Conservation (phyloP, 2,888 invertebrate genomes). For the Polymixis lichenea region DNA sequence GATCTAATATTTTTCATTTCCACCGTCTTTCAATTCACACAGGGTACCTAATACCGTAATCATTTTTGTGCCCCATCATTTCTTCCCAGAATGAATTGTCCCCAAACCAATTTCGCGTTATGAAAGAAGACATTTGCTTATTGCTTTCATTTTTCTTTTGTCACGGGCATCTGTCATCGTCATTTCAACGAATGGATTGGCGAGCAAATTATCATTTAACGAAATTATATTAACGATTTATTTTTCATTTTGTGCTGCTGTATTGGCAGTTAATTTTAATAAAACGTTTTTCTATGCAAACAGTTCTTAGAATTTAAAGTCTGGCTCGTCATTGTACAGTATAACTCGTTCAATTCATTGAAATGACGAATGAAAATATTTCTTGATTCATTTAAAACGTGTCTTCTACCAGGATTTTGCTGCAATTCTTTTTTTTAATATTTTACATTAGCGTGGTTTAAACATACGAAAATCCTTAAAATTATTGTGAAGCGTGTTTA, state of each 20-base stretch:
- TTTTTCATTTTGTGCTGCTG: constrained; percentile 35
- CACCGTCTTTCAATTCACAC: constrained; percentile 41
- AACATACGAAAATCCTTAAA: background rate
- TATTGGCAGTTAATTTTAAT: constrained; percentile 38
- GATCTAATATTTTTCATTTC: constrained; percentile 59
- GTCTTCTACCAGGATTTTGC: background rate
- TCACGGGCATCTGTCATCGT: constrained; percentile 81
- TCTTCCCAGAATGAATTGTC: constrained; percentile 80
- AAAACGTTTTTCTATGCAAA: constrained; percentile 22
- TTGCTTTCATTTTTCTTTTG: constrained; percentile 85
- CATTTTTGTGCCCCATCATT: constrained; percentile 79
- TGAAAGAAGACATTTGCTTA: constrained; percentile 88
- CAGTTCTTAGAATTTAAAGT: constrained; percentile 3
- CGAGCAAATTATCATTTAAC: constrained; percentile 69
- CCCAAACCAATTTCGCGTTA: constrained; percentile 86
- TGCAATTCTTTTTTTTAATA: background rate
- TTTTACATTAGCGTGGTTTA: background rate
- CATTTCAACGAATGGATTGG: constrained; percentile 77
- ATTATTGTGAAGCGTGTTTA: constrained; percentile 13
- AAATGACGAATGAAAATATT: background rate
- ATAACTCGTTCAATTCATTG: background rate
- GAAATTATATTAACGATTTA: constrained; percentile 50
- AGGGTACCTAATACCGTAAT: constrained; percentile 70
- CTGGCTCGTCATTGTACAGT: background rate
- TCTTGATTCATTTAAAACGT: constrained; percentile 14